These are phyloP conservation scores for Armadillidium nasatum DNA, from an alignment of 1,140 invertebrate species.

Conservation along the genomic window DNA sequence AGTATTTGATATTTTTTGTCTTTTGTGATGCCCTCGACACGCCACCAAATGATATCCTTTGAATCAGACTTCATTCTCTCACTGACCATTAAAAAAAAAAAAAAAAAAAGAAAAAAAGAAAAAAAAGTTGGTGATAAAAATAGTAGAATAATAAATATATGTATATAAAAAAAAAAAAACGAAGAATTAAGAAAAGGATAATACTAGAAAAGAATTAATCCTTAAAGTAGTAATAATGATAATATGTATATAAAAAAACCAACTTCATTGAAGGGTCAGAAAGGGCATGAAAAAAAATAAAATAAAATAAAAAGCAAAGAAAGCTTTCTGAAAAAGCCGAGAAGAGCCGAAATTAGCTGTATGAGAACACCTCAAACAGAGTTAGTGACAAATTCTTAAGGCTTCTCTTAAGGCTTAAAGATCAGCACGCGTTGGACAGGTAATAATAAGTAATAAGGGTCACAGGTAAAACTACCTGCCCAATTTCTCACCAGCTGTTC, in stretches of 20 bases:
- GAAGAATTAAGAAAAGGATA: no score
- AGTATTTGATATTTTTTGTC: background rate
- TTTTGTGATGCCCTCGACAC: background rate
- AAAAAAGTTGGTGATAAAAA: background rate
- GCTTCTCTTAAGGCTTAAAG: background rate
- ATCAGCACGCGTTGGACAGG: background rate
- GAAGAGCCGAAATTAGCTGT: background rate
- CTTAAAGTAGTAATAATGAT: background rate
- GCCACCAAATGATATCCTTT: background rate
- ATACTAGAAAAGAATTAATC: background rate
- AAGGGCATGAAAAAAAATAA: background rate
- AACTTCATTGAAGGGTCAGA: background rate
- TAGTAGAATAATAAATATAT: no score
- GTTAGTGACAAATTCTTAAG: background rate
- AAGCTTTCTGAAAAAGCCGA: background rate
- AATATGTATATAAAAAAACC: no score
- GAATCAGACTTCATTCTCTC: background rate
- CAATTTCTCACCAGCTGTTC: slow-evolving; percentile 1
- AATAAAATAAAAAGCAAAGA: background rate
- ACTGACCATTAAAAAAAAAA: background rate
- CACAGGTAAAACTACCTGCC: background rate
- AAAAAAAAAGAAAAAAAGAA: background rate
- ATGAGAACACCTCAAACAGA: no score
- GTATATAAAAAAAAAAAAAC: no score
- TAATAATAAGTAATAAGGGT: slow-evolving; percentile 1